phyloP scores from a whole-genome alignment of 2,113 vertebrate species.

The Tachysurus vachellii region DNA sequence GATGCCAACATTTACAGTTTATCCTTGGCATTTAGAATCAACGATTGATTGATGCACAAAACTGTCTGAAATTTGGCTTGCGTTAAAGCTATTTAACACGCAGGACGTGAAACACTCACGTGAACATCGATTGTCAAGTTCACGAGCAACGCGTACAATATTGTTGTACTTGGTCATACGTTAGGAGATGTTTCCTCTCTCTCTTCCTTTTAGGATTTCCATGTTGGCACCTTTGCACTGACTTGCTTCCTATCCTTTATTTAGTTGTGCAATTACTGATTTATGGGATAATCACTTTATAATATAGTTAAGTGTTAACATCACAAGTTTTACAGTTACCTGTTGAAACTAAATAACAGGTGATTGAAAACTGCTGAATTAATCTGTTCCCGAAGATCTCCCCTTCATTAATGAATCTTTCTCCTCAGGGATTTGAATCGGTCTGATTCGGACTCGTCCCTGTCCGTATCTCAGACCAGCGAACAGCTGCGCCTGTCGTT shows the following conservation, averaged over 20 bases:
- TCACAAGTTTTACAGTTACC: neutral
- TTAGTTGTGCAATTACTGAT: too few relatives aligned
- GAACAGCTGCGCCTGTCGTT: conserved; percentile 75
- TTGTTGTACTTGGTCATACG: neutral
- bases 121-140: neutral
- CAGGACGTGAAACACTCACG: neutral
- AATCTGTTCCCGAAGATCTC: neutral
- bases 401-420: neutral
- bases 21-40: neutral
- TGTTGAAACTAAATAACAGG: neutral
- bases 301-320: neutral
- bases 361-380: neutral
- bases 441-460: conserved; percentile 92
- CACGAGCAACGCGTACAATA: neutral
- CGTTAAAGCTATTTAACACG: neutral
- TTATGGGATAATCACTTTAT: neutral
- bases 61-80: neutral
- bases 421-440: conserved; percentile 84
- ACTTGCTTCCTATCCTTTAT: too few relatives aligned
- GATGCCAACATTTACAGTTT: conserved; percentile 8
- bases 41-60: neutral
- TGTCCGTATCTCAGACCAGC: conserved; percentile 86
- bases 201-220: neutral
- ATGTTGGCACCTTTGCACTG: conserved; percentile 15
- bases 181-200: neutral